phyloP scores from a whole-genome alignment of 2,888 invertebrate genomes.

The Omphaloscelis lunosa region DNA sequence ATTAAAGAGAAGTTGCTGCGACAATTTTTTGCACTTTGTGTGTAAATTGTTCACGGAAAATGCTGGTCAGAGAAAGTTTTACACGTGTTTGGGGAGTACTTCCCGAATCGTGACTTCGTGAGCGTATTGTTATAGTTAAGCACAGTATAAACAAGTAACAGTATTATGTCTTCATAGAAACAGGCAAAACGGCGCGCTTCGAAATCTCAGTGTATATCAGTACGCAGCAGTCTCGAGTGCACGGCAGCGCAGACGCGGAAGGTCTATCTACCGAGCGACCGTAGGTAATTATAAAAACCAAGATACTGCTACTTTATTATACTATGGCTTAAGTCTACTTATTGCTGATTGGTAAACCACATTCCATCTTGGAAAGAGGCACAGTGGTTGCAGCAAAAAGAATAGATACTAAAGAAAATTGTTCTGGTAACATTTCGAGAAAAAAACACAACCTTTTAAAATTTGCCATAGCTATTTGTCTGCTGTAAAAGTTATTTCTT shows the following conservation, averaged over 20 bases:
- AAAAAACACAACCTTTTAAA: neutral
- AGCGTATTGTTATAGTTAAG: slow-evolving; percentile 17
- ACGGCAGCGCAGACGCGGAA: too few species aligned
- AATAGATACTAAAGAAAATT: slow-evolving; percentile 1
- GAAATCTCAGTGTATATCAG: too few species aligned
- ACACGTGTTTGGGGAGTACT: slow-evolving; percentile 8
- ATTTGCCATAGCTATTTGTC: neutral
- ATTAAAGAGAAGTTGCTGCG: neutral
- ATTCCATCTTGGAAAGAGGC: neutral
- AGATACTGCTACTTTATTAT: too few species aligned
- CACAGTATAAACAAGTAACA: too few species aligned
- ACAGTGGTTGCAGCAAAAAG: neutral
- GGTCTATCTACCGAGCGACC: too few species aligned
- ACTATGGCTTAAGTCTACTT: neutral
- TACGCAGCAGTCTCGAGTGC: too few species aligned
- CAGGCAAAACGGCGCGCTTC: too few species aligned
- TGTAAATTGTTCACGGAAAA: slow-evolving; percentile 19
- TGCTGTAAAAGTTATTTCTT: neutral
- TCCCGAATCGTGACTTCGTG: slow-evolving; percentile 35
- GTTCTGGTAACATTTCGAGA: neutral
- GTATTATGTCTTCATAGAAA: too few species aligned
- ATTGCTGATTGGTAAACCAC: slow-evolving; percentile 10
- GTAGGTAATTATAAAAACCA: too few species aligned
- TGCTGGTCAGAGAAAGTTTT: slow-evolving; percentile 26
- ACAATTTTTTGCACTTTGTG: neutral